Base-by-base conservation (phyloP, 2,888 invertebrate genomes). In the Altica lythri region DNA sequence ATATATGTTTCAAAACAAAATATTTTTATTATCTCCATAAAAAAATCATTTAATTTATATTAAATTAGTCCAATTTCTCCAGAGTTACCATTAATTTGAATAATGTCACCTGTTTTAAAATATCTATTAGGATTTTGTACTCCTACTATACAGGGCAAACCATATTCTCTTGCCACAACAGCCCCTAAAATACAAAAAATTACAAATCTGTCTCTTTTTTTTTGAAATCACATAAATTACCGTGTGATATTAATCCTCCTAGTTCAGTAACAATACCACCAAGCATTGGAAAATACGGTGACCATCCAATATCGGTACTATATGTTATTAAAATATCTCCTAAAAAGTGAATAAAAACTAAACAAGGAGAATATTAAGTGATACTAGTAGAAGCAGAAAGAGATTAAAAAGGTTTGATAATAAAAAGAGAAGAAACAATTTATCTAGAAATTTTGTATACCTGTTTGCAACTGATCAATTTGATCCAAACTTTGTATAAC, bases 231-330 rank as follows among this genome's bases (percentile, higher is more conserved):
- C 2, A 12, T 14, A 32, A 22, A 35, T 60, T 74, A 88, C 89
- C 92, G 68, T 92, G 91, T 25, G 91, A 91, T 62, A 91, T 85
- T 2, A 92, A 80, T 18, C 92, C 92, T 0, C 92, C 92, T 0
- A 90, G 79, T 73, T 92, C 92, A 0, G 91, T 92, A 5, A 90
- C 86, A 40, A 92, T 82, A 5, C 91, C 92, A 0, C 83, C 78
- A 12, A 92, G 72, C 40, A 91, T 80, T 0, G 90, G 89, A 73
- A 92, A 92, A 76, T 90, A 91, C 0, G 91, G 90, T 1, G 88
- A 86, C 92, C 92, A 92, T 1, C 89, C 90, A 60, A 92, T 86
- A 70, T 92, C 92, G 0, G 91, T 91, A 32, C 84, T 83, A 63
- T 81, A 81, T 0, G 91, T 89, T 61, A 92, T 84, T 60, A 92